phyloP scores from a whole-genome alignment of 2,113 vertebrate species.

The Pterocles gutturalis region DNA sequence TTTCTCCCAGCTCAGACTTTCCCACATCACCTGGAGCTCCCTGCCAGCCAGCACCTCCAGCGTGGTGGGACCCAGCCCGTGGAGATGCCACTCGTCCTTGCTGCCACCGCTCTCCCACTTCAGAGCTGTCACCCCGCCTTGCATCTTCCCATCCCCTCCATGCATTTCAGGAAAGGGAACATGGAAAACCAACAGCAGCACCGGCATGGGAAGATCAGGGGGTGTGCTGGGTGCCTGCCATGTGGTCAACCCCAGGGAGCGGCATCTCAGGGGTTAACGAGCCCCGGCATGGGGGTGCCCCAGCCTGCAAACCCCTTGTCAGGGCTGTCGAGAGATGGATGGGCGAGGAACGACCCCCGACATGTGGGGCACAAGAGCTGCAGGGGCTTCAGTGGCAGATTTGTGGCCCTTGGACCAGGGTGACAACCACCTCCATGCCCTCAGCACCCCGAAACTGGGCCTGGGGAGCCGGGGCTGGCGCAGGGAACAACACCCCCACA shows the following conservation, averaged over 20 bases:
- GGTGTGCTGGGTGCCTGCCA: background rate
- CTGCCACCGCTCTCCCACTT: background rate
- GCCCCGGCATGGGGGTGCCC: background rate
- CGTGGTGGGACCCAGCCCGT: background rate
- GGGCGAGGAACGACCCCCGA: background rate
- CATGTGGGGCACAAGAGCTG: no score
- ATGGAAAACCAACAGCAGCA: fast-evolving
- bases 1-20: background rate
- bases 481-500: no score
- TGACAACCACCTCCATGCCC: fast-evolving
- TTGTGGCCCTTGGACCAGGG: background rate
- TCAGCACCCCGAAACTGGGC: fast-evolving
- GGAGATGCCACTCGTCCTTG: background rate
- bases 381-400: background rate
- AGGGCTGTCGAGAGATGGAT: background rate
- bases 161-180: background rate
- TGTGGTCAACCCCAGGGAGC: fast-evolving
- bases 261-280: background rate
- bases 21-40: background rate
- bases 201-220: background rate
- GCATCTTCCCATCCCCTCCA: background rate
- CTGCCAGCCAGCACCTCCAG: background rate
- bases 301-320: background rate
- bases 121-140: background rate
- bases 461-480: fast-evolving